Base-by-base conservation (phyloP, 2,888 invertebrate genomes). In the Opisthograptis luteolata region DNA sequence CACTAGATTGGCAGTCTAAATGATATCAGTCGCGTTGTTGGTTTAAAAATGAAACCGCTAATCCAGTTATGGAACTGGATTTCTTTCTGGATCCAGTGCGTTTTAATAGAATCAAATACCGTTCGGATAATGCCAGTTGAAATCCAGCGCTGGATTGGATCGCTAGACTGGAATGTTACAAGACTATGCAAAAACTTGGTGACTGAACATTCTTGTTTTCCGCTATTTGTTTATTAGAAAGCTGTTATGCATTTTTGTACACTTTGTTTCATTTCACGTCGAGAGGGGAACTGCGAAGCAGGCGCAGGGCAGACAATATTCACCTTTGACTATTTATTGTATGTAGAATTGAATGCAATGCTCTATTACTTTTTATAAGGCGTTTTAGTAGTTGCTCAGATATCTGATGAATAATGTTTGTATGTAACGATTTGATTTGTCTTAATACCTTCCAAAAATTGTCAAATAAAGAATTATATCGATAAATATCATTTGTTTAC, bases 401-500 rank as follows among this genome's bases (percentile, higher is more conserved):
- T 40, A 40, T 19, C 12, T 12, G 7, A 40, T 40, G 13, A 13
- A n/a, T 40, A 20, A 40, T 12, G 39, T 39, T 17, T 27, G 25
- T 44, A 9, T 27, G 25, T 44, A 9, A 25, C 14, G 17, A 34
- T n/a, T 42, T 32, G 19, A 20, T 19, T 31, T 9, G 8, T 31
- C 17, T 36, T 6, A 12, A 14, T 28, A 22, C 36, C 28, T 32
- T 40, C 34, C 17, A 17, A 35, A 39, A 40, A 20, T 7, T 19
- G n/a, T 20, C 15, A 6, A 32, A 37, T 20, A 10, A 31, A 41
- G 15, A 73, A 73, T 72, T 78, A 75, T 82, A 81, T 79, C 78
- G 81, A 81, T 83, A 83, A 83, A 84, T 77, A 82, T 79, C 79
- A 64, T 76, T 79, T 76, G 73, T 76, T 73, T 61, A 67, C 66